These are phyloP conservation scores for Atethmia centrago DNA, from an alignment of 2,888 invertebrate species.

Conservation along the genomic window DNA sequence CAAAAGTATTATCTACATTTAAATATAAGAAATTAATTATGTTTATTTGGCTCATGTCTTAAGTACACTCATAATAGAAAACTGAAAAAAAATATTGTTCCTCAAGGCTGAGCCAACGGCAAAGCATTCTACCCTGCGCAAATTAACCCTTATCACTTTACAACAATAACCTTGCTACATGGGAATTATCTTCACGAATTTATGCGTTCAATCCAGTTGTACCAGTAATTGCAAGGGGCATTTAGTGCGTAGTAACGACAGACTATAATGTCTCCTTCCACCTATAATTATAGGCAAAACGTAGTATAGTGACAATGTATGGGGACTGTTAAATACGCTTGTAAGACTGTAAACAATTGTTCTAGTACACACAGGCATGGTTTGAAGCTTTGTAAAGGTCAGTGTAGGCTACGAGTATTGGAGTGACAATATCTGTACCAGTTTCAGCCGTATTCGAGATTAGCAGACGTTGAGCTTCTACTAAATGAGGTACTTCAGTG, in stretches of 20 bases:
- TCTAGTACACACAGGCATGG: background rate
- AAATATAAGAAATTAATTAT: too few species aligned
- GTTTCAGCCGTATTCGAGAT: background rate
- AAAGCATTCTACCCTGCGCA: too few species aligned
- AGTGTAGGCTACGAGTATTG: background rate
- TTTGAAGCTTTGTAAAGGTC: background rate
- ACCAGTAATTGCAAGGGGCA: conserved; percentile 21
- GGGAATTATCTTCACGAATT: background rate
- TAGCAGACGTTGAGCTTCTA: background rate
- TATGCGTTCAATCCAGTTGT: conserved; percentile 12
- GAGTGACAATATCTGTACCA: background rate
- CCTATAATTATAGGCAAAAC: conserved; percentile 20
- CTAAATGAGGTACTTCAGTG: background rate
- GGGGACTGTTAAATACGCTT: background rate
- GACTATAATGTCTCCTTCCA: conserved; percentile 13
- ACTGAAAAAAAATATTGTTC: too few species aligned
- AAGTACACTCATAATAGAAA: too few species aligned
- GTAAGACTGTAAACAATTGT: conserved; percentile 3
- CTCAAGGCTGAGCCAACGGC: too few species aligned
- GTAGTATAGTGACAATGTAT: background rate
- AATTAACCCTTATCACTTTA: background rate
- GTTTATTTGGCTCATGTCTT: too few species aligned
- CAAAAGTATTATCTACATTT: background rate
- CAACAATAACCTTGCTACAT: background rate
- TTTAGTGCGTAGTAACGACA: conserved; percentile 13